Evolutionary conservation across 2,797 vertebrate genomes (phyloP), one percentile per base, ranked within the genome.

Genomic region (Thripadectes ignobilis): DNA sequence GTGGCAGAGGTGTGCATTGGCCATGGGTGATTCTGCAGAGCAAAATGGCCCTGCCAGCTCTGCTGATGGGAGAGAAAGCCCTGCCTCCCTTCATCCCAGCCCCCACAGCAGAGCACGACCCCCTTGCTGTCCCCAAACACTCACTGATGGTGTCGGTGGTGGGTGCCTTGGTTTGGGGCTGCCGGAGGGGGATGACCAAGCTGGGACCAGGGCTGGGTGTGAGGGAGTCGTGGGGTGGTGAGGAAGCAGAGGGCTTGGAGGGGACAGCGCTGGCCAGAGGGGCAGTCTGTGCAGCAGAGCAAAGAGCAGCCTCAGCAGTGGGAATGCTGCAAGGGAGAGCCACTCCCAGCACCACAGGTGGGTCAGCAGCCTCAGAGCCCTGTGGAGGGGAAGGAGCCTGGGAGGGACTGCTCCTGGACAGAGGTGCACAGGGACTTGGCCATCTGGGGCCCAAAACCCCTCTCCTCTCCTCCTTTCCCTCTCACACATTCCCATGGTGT

Each of bases 111-210:
- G 21, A 22, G 48, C 17, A 12, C 0, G 9, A 6, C 6, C 57
- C 49, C 63, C 1, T 1, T 1, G 3, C 17, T 5, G 5, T 17
- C 65, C 69, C 54, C 0, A 0, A 12, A 6, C 61, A 51, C 98
- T 98, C 97, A 99, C 99, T 98, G 7, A 98, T 95, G 15, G 98
- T 97, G 72, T 99, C 98, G 0, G 98, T 98, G 76, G 98, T 91
- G 3, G 98, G 95, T 0, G 97, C 97, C 86, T 98, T 98, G 97
- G 98, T 98, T 8, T 97, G 97, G 55, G 98, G 98, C 38, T 98
- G 98, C 61, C 97, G 98, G 93, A 98, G 97, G 55, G 98, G 98
- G 94, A 97, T 39, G 7, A 98, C 98, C 1, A 98, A 98, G 94
- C 99, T 99, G 73, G 98, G 98, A 2, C 98, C 96, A 0, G 98